Percentiles rank a stretch among this genome's conserved stretches.
phyloP scores from a whole-genome alignment of 2,113 vertebrate species.

The Muntiacus reevesi region DNA sequence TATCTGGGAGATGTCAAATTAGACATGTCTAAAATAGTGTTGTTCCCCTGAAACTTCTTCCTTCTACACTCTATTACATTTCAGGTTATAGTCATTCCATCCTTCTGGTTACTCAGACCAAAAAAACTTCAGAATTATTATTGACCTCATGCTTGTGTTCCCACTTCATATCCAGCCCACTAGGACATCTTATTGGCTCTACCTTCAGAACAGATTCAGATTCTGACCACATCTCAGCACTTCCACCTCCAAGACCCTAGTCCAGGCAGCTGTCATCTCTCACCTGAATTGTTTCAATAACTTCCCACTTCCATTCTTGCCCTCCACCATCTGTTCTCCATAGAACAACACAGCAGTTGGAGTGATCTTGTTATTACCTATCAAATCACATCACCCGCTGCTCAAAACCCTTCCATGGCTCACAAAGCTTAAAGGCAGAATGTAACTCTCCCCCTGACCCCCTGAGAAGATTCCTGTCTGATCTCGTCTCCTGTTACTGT shows the following conservation, averaged over 20 bases:
- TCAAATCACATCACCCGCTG: neutral
- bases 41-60: neutral
- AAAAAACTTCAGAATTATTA: neutral
- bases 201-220: neutral
- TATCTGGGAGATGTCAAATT: neutral
- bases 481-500: neutral
- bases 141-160: neutral
- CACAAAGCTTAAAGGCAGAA: neutral
- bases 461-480: neutral
- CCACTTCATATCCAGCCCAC: neutral
- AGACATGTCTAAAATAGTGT: neutral
- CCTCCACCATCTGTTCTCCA: neutral
- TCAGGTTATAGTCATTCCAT: neutral
- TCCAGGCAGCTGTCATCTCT: neutral
- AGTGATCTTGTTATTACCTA: neutral
- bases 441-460: neutral
- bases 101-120: neutral
- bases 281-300: neutral
- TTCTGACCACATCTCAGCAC: neutral
- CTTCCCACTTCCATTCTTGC: neutral
- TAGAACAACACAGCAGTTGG: neutral
- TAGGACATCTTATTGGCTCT: neutral
- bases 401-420: neutral
- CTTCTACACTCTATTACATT: neutral
- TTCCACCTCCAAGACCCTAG: neutral